phyloP scores from a whole-genome alignment of 2,797 vertebrate species.

The Sphenodon punctatus region DNA sequence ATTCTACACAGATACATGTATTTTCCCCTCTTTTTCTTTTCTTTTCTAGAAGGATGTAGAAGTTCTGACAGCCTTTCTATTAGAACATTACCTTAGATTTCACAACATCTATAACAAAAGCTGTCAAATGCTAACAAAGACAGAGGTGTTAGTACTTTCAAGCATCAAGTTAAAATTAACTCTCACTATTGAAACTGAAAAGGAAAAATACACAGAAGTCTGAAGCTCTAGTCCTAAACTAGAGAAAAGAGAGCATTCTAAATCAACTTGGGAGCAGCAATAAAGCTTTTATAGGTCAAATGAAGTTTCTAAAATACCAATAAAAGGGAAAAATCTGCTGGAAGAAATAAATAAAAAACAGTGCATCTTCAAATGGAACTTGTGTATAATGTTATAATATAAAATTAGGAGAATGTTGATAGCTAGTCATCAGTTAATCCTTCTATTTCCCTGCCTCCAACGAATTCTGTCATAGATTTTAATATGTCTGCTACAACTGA shows the following conservation, averaged over 20 bases:
- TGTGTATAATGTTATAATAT: background rate
- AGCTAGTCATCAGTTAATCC: background rate
- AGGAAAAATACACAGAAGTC: background rate
- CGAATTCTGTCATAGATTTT: background rate
- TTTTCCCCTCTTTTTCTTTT: background rate
- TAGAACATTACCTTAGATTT: conserved; percentile 17
- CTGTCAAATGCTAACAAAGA: conserved; percentile 10
- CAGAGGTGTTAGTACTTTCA: background rate
- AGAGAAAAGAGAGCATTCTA: background rate
- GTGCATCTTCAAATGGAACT: background rate
- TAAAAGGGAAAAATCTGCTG: background rate
- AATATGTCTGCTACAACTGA: background rate
- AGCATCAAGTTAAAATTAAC: conserved; percentile 33
- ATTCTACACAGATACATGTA: background rate
- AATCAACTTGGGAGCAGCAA: background rate
- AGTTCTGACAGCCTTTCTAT: background rate
- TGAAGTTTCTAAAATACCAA: background rate
- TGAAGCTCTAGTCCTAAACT: background rate
- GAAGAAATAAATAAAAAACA: background rate
- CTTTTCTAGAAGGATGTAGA: accelerated
- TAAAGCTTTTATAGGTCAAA: background rate
- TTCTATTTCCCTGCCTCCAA: background rate
- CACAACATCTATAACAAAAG: background rate
- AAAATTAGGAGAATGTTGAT: background rate
- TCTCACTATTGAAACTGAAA: conserved; percentile 5